Percentiles rank a stretch among this genome's conserved stretches.
phyloP scores from a whole-genome alignment of 2,113 vertebrate genomes.

The Strigops habroptila region DNA sequence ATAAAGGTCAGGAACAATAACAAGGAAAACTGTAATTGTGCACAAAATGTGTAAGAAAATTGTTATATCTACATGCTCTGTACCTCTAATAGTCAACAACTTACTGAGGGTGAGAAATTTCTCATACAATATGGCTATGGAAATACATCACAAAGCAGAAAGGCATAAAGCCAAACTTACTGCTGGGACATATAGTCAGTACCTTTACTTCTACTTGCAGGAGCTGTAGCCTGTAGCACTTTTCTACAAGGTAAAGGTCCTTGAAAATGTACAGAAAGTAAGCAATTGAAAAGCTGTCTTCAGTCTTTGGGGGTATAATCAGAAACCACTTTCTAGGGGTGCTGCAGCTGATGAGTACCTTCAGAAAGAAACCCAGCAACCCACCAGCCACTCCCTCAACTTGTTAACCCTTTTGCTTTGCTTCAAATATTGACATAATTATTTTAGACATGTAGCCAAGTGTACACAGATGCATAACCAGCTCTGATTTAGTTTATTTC shows the following conservation, averaged over 20 bases:
- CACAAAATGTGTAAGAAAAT: not conserved
- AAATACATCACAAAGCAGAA: not conserved
- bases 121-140: not conserved
- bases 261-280: not conserved
- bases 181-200: not conserved
- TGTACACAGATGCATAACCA: not conserved
- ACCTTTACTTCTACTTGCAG: not conserved
- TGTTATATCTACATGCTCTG: not conserved
- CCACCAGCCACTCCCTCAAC: not conserved
- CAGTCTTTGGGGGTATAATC: not conserved
- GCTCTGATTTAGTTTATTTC: constrained; percentile 15
- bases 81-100: not conserved
- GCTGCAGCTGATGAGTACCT: not conserved
- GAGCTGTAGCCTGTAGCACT: not conserved
- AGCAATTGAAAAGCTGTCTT: not conserved
- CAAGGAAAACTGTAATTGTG: not conserved
- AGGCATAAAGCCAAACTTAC: not conserved
- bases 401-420: not conserved
- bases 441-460: not conserved
- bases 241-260: not conserved
- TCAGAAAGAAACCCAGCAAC: not conserved
- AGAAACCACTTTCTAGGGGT: not conserved
- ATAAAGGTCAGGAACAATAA: not conserved
- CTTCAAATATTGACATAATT: not conserved
- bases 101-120: not conserved